Evolutionary conservation across 2,888 invertebrate genomes (phyloP).

Genomic region (Zootermopsis nevadensis): DNA sequence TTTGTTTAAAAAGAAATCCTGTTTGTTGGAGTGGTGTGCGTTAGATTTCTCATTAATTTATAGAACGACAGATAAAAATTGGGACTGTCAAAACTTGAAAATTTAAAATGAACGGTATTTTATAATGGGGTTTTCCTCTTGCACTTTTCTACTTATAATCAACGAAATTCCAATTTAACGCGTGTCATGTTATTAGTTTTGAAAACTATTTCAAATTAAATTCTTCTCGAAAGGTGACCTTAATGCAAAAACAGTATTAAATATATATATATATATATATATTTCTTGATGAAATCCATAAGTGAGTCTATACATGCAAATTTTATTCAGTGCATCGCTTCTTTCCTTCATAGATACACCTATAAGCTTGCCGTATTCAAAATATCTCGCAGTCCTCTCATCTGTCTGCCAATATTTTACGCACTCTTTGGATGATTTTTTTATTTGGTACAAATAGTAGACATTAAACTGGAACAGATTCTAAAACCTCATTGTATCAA

Average conservation of each 20-base stretch:
- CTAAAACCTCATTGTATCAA: no score
- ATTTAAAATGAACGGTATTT: conserved; percentile 29
- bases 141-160: conserved; percentile 44
- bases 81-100: conserved; percentile 51
- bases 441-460: no score
- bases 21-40: conserved; percentile 22
- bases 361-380: no score
- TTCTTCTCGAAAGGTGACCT: not conserved
- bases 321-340: no score
- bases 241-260: not conserved
- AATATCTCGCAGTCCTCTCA: no score
- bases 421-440: no score
- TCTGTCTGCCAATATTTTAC: no score
- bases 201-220: conserved; percentile 35
- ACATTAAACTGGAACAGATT: no score
- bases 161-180: conserved; percentile 52
- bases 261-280: no score
- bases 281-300: no score
- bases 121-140: conserved; percentile 43
- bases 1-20: conserved; percentile 32
- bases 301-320: no score
- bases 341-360: no score
- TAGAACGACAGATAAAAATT: conserved; percentile 47
- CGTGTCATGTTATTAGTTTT: conserved; percentile 49
- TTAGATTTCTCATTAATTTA: conserved; percentile 52